phyloP scores from a whole-genome alignment of 2,113 vertebrate species.

The Lutjanus erythropterus region DNA sequence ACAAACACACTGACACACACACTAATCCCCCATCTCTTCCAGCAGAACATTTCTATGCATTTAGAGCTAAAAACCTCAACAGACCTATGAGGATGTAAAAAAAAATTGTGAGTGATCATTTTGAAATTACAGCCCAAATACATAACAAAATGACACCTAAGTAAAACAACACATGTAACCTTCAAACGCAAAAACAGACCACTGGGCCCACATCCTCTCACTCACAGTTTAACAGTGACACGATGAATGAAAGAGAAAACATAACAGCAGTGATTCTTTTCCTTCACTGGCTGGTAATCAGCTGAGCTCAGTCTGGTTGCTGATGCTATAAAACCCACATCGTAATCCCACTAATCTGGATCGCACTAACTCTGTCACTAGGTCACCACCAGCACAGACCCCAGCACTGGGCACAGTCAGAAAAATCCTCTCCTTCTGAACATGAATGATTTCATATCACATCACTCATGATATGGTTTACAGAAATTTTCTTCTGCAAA shows the following conservation, averaged over 20 bases:
- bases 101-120: not conserved
- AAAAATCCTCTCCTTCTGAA: not conserved
- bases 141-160: not conserved
- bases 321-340: conserved; percentile 42
- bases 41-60: not conserved
- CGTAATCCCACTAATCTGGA: conserved; percentile 81
- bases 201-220: not conserved
- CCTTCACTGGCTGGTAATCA: conserved; percentile 53
- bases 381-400: conserved; percentile 59
- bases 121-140: not conserved
- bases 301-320: conserved; percentile 54
- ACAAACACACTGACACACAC: conserved; percentile 3
- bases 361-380: conserved; percentile 63
- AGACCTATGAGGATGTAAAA: not conserved
- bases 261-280: conserved; percentile 48
- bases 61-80: not conserved
- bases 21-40: not conserved
- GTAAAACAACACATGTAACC: not conserved
- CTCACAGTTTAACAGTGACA: not conserved
- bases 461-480: not conserved
- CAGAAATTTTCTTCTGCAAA: not conserved
- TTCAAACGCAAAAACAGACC: not conserved
- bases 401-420: not conserved
- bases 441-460: not conserved
- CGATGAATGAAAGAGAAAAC: conserved; percentile 58